Conservation (phyloP, 2,888 invertebrate species). For the Linnaemya vulpina region DNA sequence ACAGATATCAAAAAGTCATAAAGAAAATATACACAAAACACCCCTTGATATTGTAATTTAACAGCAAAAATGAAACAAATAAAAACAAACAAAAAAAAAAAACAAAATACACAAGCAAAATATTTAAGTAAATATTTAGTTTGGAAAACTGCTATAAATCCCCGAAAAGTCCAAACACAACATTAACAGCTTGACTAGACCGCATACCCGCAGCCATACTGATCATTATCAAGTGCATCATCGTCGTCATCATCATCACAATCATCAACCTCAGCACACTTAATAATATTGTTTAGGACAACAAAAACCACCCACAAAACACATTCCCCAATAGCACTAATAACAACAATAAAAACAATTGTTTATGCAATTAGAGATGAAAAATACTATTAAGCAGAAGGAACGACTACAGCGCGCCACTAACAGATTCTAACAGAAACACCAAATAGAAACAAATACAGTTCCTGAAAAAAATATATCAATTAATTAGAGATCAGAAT, state of each 20-base stretch:
- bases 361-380: constrained; percentile 37
- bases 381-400: constrained; percentile 21
- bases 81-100: too few relatives aligned
- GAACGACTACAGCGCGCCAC: background rate
- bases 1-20: constrained; percentile 43
- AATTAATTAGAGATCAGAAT: background rate
- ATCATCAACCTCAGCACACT: too few relatives aligned
- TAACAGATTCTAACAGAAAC: background rate
- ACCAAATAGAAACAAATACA: constrained; percentile 5
- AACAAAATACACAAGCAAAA: background rate
- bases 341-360: constrained; percentile 22
- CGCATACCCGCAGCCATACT: constrained; percentile 31
- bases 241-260: too few relatives aligned
- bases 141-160: constrained; percentile 79
- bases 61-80: background rate
- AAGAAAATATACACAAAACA: constrained; percentile 27
- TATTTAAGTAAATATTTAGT: constrained; percentile 72
- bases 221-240: constrained; percentile 11
- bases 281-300: constrained; percentile 40
- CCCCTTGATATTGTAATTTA: background rate
- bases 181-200: constrained; percentile 42
- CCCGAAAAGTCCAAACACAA: constrained; percentile 40
- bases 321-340: constrained; percentile 25
- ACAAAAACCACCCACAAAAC: constrained; percentile 37
- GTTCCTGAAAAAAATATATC: background rate